Evolutionary conservation across 2,797 vertebrate species (phyloP).

Genomic region (Ctenochaetus hawaiiensis): DNA sequence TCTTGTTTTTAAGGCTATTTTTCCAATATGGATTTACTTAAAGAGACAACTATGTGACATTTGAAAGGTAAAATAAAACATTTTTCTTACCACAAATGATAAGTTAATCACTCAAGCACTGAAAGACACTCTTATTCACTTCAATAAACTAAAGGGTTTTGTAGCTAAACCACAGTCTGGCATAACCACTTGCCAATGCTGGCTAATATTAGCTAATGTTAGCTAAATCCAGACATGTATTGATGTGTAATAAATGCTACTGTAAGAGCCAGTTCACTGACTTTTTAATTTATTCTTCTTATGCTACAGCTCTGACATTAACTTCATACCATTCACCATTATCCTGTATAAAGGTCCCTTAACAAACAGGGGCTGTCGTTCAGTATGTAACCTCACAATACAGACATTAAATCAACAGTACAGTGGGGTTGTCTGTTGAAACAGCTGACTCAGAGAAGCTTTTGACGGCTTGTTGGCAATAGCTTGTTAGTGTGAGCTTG

Average conservation of each 20-base stretch:
- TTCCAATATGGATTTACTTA: background rate
- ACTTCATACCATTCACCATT: background rate
- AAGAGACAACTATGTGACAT: background rate
- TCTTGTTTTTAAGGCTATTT: background rate
- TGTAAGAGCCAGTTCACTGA: background rate
- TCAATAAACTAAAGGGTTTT: constrained; percentile 2
- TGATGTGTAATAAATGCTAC: background rate
- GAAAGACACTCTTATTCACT: background rate
- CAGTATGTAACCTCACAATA: background rate
- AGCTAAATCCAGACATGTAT: constrained; percentile 15
- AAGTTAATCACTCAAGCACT: background rate
- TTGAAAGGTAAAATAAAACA: background rate
- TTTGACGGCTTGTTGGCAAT: constrained; percentile 49
- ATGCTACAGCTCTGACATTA: background rate
- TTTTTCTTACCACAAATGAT: background rate
- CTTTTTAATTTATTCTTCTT: background rate
- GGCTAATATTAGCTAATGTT: constrained; percentile 1
- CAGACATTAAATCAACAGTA: background rate
- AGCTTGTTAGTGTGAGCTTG: constrained; percentile 74
- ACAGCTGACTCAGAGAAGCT: constrained; percentile 60
- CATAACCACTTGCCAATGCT: background rate
- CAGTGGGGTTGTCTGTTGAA: constrained; percentile 31
- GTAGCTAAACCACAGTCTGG: background rate
- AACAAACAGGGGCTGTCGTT: background rate
- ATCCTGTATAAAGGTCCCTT: constrained; percentile 1